phyloP scores from a whole-genome alignment of 2,888 invertebrate species.

The Trichopria drosophilae region DNA sequence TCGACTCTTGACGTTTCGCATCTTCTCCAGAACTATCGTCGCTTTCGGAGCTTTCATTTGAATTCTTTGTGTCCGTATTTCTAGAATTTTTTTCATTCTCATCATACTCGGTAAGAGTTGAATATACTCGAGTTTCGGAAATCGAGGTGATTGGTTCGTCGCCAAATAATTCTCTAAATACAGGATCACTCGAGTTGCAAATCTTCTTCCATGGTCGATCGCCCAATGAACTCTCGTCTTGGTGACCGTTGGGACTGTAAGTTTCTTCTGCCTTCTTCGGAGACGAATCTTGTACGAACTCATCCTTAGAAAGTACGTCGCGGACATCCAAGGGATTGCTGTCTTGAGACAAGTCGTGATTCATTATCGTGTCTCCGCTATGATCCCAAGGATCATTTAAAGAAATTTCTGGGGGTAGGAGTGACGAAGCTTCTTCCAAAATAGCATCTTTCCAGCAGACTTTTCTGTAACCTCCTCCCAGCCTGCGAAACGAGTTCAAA shows the following conservation, averaged over 20 bases:
- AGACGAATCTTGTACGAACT: slow-evolving; percentile 40
- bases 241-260: slow-evolving; percentile 22
- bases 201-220: slow-evolving; percentile 31
- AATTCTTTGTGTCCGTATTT: too few relatives aligned
- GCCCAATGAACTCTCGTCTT: slow-evolving; percentile 28
- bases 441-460: slow-evolving; percentile 60
- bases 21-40: too few relatives aligned
- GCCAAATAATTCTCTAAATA: slow-evolving; percentile 23
- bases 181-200: slow-evolving; percentile 14
- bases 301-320: slow-evolving; percentile 28
- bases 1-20: too few relatives aligned
- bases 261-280: slow-evolving; percentile 15
- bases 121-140: slow-evolving; percentile 26
- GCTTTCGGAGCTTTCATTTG: too few relatives aligned
- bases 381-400: slow-evolving; percentile 53
- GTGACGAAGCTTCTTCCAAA: slow-evolving; percentile 59
- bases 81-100: slow-evolving; percentile 24
- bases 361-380: slow-evolving; percentile 52
- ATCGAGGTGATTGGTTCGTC: slow-evolving; percentile 18
- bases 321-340: slow-evolving; percentile 41
- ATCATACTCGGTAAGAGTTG: slow-evolving; percentile 25
- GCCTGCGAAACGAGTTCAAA: slow-evolving; percentile 48
- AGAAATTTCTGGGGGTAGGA: slow-evolving; percentile 55
- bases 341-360: slow-evolving; percentile 49
- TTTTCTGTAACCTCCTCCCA: slow-evolving; percentile 62